Conservation (phyloP, 2,888 invertebrate genomes). For the Polymixis lichenea region DNA sequence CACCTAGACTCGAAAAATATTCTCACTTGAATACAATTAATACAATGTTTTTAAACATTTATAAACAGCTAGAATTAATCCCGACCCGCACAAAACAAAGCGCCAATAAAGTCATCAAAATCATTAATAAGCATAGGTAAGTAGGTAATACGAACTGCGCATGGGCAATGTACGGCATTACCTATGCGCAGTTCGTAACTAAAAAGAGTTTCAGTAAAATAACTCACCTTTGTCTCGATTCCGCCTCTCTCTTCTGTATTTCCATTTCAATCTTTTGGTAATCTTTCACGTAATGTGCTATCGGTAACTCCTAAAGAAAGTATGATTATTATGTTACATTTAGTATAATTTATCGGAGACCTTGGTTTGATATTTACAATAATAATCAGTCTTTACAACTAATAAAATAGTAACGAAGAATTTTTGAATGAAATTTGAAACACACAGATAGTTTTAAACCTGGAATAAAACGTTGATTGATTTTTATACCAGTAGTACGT, state of each 20-base stretch:
- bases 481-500: too few species aligned
- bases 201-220: background rate
- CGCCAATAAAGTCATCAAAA: conserved; percentile 19
- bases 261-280: conserved; percentile 39
- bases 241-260: conserved; percentile 29
- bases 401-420: background rate
- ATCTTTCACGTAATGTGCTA: conserved; percentile 43
- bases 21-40: background rate
- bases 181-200: too few species aligned
- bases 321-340: background rate
- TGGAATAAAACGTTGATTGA: too few species aligned
- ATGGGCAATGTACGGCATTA: too few species aligned
- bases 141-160: background rate
- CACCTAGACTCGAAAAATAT: background rate
- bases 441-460: too few species aligned
- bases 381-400: background rate
- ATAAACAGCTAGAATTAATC: background rate
- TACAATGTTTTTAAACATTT: background rate
- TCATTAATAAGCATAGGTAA: background rate
- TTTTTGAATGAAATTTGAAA: background rate
- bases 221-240: conserved; percentile 19
- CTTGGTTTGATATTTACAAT: background rate
- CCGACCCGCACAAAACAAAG: background rate
- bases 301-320: conserved; percentile 33
- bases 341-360: background rate